Conservation (phyloP, 2,888 invertebrate genomes). For the Oxytorus armatus region DNA sequence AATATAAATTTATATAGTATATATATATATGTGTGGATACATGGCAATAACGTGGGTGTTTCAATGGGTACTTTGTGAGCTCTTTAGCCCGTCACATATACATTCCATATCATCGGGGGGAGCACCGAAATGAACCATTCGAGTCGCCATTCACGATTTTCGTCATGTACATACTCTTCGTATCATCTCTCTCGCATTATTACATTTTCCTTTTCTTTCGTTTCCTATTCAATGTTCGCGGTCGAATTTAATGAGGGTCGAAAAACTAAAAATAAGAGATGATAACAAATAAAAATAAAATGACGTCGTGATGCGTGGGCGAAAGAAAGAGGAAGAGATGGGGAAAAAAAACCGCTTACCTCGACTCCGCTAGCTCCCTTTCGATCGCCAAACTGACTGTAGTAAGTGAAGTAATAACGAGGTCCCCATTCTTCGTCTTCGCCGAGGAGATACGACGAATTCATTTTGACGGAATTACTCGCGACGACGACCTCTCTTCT, state of each 20-base stretch:
- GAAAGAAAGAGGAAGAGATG: not conserved
- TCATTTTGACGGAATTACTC: slow-evolving; percentile 73
- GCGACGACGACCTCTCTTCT: too few relatives aligned
- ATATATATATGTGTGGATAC: slow-evolving; percentile 6
- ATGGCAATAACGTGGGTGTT: slow-evolving; percentile 53
- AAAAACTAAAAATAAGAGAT: slow-evolving; percentile 22
- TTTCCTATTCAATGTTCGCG: slow-evolving; percentile 5
- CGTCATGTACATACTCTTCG: not conserved
- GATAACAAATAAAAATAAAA: slow-evolving; percentile 43
- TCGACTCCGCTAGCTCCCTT: slow-evolving; percentile 81
- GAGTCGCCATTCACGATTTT: slow-evolving; percentile 45
- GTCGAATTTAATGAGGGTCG: slow-evolving; percentile 28
- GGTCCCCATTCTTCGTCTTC: slow-evolving; percentile 86
- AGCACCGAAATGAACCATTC: slow-evolving; percentile 48
- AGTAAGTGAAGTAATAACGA: slow-evolving; percentile 86
- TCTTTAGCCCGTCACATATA: slow-evolving; percentile 18
- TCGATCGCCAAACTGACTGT: slow-evolving; percentile 85
- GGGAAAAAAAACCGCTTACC: slow-evolving; percentile 73
- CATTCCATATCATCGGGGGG: slow-evolving; percentile 28
- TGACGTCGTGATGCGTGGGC: slow-evolving; percentile 1
- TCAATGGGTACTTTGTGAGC: slow-evolving; percentile 44
- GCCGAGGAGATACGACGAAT: slow-evolving; percentile 86
- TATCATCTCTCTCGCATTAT: slow-evolving; percentile 24
- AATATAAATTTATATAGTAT: not conserved
- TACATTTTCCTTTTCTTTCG: slow-evolving; percentile 22